Conservation (phyloP, 2,888 invertebrate genomes). For the Aphidius colemani region DNA sequence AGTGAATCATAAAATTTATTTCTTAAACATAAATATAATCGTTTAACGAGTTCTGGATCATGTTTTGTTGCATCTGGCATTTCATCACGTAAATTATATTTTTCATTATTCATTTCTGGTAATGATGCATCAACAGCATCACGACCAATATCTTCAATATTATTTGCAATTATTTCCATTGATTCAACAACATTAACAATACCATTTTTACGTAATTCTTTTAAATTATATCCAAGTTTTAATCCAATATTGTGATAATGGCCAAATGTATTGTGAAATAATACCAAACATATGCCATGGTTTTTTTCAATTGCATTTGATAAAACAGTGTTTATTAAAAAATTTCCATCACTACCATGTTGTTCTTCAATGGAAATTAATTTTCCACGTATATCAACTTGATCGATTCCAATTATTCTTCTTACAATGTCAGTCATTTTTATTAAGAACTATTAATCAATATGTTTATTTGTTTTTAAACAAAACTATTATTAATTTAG, state of each 20-base stretch:
- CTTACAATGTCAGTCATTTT: conserved; percentile 69
- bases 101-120: conserved; percentile 51
- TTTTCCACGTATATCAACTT: conserved; percentile 62
- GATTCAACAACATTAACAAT: conserved; percentile 64
- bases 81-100: conserved; percentile 28
- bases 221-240: conserved; percentile 74
- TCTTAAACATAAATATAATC: conserved; percentile 60
- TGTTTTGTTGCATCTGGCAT: conserved; percentile 42
- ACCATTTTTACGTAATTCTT: conserved; percentile 61
- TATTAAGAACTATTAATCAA: conserved; percentile 17
- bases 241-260: conserved; percentile 78
- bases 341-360: conserved; percentile 73
- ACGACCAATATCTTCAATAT: conserved; percentile 56
- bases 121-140: conserved; percentile 58
- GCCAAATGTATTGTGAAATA: conserved; percentile 72
- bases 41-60: conserved; percentile 57
- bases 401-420: conserved; percentile 70
- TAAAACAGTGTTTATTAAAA: conserved; percentile 71
- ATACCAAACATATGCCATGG: conserved; percentile 67
- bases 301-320: conserved; percentile 68
- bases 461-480: background rate
- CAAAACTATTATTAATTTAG: background rate
- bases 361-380: conserved; percentile 73
- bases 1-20: conserved; percentile 56
- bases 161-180: conserved; percentile 54